Conservation (phyloP, 2,797 vertebrate species). For the Yasuhikotakia modesta region DNA sequence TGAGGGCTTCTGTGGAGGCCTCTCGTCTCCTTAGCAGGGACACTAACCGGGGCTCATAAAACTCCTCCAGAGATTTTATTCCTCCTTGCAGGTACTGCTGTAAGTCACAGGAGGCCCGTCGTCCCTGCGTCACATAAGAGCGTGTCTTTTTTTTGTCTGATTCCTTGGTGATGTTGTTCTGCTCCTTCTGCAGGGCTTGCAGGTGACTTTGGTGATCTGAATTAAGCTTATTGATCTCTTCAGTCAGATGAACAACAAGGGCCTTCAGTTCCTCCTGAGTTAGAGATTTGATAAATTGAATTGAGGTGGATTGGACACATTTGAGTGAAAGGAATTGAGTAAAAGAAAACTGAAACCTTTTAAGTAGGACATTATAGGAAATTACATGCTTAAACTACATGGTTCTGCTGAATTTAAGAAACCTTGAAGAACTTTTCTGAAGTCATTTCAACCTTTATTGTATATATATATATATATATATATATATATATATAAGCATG, state of each 20-base stretch:
- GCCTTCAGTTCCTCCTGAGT: constrained; percentile 76
- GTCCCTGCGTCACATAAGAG: constrained; percentile 77
- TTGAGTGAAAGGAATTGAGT: neutral
- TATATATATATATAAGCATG: too few relatives aligned
- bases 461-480: too few relatives aligned
- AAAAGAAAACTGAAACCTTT: too few relatives aligned
- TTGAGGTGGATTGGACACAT: constrained; percentile 15
- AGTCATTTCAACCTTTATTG: neutral
- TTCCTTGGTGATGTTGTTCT: constrained; percentile 64
- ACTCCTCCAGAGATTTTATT: constrained; percentile 83
- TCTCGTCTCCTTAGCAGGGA: constrained; percentile 84
- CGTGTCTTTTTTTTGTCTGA: constrained; percentile 69
- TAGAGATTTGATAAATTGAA: constrained; percentile 13
- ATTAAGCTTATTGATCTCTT: constrained; percentile 73
- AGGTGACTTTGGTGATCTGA: constrained; percentile 78
- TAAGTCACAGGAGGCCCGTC: constrained; percentile 78
- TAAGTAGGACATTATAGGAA: too few relatives aligned
- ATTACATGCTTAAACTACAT: neutral
- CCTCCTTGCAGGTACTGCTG: constrained; percentile 86
- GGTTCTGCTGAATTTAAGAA: neutral
- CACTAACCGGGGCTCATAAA: constrained; percentile 88
- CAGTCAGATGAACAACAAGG: constrained; percentile 77
- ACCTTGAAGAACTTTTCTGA: neutral
- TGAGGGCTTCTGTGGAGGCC: constrained; percentile 74
- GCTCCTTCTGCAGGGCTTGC: constrained; percentile 68